Base-by-base conservation (phyloP, 1,140 invertebrate genomes). In the Pseudomyrmex concolor region DNA sequence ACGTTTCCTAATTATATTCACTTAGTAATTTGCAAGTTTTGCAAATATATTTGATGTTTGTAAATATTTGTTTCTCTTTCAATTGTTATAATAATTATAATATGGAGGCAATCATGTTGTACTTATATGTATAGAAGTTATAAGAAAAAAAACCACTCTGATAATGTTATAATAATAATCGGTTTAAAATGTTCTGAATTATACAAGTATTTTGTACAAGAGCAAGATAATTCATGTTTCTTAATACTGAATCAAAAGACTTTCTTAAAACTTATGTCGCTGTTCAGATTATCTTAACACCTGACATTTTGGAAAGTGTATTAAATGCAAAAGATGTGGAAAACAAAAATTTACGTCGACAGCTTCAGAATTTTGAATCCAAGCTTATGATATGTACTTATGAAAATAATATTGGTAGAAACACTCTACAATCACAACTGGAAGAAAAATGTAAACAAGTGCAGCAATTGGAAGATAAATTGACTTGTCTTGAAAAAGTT, bases 401-500 rank as follows among this genome's bases (percentile, higher is more conserved):
- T 51, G 86, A 91, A 76, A 89, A 83, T 4, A 88, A 80, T 73
- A 70, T 78, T 85, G 87, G 22, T 57, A 25, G 89, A 25, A 88
- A 84, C 45, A 74, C 86, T 81, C 66, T 90, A 43, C 84, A 89
- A 81, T 15, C 68, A n/a, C 86, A 89, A 55, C 54, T 92, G 0
- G 86, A 92, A 68, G 86, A 92, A 43, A 92, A 93, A 67, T 86
- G 74, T 55, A 90, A 88, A 8, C 72, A 85, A 74, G 85, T 91
- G 57, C 51, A 87, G 70, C 63, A 90, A 68, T 78, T 93, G 62
- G 74, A 90, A 66, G 60, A 84, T 63, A 85, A 88, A 80, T 81
- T 93, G 67, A 54, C 68, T 84, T 82, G 72, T 68, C 66, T 91
- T 34, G 86, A 92, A 89, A 92, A 93, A 91, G 93, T 94, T 90